Evolutionary conservation across 2,113 vertebrate species (phyloP).

Genomic region (Albula goreensis): DNA sequence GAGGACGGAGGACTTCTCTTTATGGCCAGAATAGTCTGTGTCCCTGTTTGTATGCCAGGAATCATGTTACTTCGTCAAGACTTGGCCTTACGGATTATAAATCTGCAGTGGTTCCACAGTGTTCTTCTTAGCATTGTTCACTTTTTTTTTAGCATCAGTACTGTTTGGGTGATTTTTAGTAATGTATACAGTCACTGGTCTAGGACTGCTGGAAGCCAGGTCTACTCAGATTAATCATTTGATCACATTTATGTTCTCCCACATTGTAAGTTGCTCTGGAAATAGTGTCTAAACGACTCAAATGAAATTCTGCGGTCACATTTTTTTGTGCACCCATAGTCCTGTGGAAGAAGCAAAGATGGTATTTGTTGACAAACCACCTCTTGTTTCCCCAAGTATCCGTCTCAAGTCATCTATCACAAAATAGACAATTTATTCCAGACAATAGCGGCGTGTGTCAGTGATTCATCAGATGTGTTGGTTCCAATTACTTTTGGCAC

Average conservation of each 20-base stretch:
- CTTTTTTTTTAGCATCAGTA: not conserved
- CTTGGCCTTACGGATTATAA: not conserved
- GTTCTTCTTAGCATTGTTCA: not conserved
- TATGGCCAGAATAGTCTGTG: not conserved
- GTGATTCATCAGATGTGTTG: not conserved
- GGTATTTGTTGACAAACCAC: not conserved
- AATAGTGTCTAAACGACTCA: too few species aligned
- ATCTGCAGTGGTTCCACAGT: not conserved
- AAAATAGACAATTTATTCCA: not conserved
- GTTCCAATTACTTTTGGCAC: not conserved
- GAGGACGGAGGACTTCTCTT: not conserved
- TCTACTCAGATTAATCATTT: too few species aligned
- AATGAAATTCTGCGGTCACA: too few species aligned
- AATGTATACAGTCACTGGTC: too few species aligned
- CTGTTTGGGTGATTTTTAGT: not conserved
- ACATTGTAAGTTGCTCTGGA: too few species aligned
- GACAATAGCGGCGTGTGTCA: not conserved
- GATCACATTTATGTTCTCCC: too few species aligned
- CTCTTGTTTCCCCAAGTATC: not conserved
- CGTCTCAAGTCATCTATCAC: not conserved
- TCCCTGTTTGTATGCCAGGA: conserved; percentile 3
- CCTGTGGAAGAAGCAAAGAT: too few species aligned
- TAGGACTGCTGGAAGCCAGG: too few species aligned
- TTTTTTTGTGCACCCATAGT: too few species aligned
- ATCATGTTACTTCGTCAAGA: not conserved